These are phyloP conservation scores for Macrostomum lignano DNA, from an alignment of 1,140 invertebrate genomes.

Conservation along the genomic window DNA sequence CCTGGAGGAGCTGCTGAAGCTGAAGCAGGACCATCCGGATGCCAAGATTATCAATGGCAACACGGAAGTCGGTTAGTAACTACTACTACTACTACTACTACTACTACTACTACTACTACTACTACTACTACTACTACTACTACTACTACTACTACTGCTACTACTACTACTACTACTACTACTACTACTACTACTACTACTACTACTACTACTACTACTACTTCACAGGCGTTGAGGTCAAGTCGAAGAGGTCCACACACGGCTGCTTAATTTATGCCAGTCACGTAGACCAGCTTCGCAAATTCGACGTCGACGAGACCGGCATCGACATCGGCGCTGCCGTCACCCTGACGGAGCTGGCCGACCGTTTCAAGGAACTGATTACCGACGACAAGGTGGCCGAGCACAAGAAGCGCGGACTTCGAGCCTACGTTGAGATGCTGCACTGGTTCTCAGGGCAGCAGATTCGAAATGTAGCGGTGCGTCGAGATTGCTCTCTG, in stretches of 20 bases:
- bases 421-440: slow-evolving; percentile 47
- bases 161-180: too few relatives aligned
- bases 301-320: slow-evolving; percentile 30
- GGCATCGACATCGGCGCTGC: too few relatives aligned
- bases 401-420: slow-evolving; percentile 38
- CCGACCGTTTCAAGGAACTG: too few relatives aligned
- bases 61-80: slow-evolving; percentile 47
- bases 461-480: slow-evolving; percentile 55
- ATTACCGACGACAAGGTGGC: slow-evolving; percentile 11
- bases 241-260: slow-evolving; percentile 65
- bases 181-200: too few relatives aligned
- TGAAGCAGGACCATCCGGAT: slow-evolving; percentile 43
- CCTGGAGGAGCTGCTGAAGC: slow-evolving; percentile 37
- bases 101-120: too few relatives aligned
- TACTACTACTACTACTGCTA: too few relatives aligned
- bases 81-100: not conserved
- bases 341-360: slow-evolving; percentile 44
- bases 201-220: too few relatives aligned
- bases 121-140: too few relatives aligned
- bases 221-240: slow-evolving; percentile 44
- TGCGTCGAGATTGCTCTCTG: slow-evolving; percentile 27
- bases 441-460: slow-evolving; percentile 71
- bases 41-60: slow-evolving; percentile 74
- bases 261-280: too few relatives aligned
- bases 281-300: slow-evolving; percentile 39